Percentiles rank a stretch among this genome's conserved stretches.
Evolutionary conservation across 2,797 vertebrate species (phyloP).

Genomic region (Ctenopoma kingsleyae): DNA sequence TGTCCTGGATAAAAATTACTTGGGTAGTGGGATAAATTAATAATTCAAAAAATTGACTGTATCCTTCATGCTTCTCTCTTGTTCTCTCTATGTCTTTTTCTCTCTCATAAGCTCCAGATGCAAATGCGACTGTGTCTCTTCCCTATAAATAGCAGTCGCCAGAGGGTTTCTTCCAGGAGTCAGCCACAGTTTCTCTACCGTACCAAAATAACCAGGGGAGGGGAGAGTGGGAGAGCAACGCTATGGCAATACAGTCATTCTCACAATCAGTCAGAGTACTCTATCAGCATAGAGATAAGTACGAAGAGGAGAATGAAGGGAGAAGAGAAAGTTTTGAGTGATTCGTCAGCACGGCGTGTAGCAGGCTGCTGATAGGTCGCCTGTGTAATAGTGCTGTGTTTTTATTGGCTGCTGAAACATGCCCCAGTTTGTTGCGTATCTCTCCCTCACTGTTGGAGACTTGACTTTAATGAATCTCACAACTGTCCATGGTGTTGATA

Average conservation of each 20-base stretch:
- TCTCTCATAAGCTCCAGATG: slow-evolving; percentile 83
- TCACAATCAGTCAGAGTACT: slow-evolving; percentile 67
- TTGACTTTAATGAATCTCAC: slow-evolving; percentile 72
- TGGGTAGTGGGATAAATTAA: slow-evolving; percentile 63
- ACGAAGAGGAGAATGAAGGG: slow-evolving; percentile 41
- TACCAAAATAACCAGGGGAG: slow-evolving; percentile 77
- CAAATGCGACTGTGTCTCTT: slow-evolving; percentile 80
- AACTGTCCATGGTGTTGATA: slow-evolving; percentile 64
- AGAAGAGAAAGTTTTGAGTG: slow-evolving; percentile 63
- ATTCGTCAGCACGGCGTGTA: slow-evolving; percentile 73
- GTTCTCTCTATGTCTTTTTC: slow-evolving; percentile 39
- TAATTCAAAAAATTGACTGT: slow-evolving; percentile 70
- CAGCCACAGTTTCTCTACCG: slow-evolving; percentile 72
- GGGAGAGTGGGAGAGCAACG: slow-evolving; percentile 59
- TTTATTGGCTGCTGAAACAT: slow-evolving; percentile 64
- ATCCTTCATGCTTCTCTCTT: slow-evolving; percentile 66
- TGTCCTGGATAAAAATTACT: slow-evolving; percentile 67
- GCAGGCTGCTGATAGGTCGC: slow-evolving; percentile 62
- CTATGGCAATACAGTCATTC: slow-evolving; percentile 64
- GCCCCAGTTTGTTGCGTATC: slow-evolving; percentile 71
- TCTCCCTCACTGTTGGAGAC: slow-evolving; percentile 65
- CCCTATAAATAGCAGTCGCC: slow-evolving; percentile 84
- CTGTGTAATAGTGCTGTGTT: slow-evolving; percentile 31
- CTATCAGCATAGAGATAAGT: slow-evolving; percentile 76
- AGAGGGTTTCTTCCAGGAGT: slow-evolving; percentile 82